Evolutionary conservation across 2,797 vertebrate species (phyloP).

Genomic region (Champsocephalus gunnari): DNA sequence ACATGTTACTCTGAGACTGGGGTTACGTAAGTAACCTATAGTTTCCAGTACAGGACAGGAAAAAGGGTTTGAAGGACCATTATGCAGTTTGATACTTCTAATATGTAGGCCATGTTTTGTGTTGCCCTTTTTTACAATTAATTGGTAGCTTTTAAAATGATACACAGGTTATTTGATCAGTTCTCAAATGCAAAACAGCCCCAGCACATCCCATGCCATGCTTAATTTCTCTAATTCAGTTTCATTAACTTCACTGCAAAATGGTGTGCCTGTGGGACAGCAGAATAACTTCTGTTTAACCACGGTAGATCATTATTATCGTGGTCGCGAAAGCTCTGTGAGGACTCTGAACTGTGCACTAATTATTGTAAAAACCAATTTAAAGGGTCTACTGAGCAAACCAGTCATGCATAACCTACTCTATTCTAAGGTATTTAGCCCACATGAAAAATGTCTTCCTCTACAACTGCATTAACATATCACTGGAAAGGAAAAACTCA

Average conservation of each 20-base stretch:
- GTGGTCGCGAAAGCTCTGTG: not conserved
- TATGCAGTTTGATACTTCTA: not conserved
- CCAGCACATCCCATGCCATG: not conserved
- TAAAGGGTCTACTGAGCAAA: slow-evolving; percentile 9
- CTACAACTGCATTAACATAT: not conserved
- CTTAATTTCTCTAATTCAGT: not conserved
- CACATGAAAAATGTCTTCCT: not conserved
- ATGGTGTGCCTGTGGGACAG: not conserved
- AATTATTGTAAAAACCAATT: not conserved
- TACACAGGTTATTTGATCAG: not conserved
- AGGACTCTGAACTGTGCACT: not conserved
- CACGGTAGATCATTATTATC: not conserved
- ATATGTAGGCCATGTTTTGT: not conserved
- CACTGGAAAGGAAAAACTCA: slow-evolving; percentile 11
- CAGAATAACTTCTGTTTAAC: slow-evolving; percentile 6
- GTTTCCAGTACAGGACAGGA: slow-evolving; percentile 9
- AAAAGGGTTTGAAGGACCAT: slow-evolving; percentile 15
- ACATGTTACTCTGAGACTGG: too few relatives aligned
- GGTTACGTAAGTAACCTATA: too few relatives aligned
- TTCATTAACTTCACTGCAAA: not conserved
- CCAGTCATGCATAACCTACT: not conserved
- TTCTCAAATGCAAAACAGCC: not conserved
- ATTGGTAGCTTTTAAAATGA: not conserved
- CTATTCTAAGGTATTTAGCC: slow-evolving; percentile 5
- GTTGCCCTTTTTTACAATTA: not conserved